Evolutionary conservation across 2,888 invertebrate species (phyloP), one percentile per base, ranked within the genome.

Genomic region (Drosophila maculinotata): DNA sequence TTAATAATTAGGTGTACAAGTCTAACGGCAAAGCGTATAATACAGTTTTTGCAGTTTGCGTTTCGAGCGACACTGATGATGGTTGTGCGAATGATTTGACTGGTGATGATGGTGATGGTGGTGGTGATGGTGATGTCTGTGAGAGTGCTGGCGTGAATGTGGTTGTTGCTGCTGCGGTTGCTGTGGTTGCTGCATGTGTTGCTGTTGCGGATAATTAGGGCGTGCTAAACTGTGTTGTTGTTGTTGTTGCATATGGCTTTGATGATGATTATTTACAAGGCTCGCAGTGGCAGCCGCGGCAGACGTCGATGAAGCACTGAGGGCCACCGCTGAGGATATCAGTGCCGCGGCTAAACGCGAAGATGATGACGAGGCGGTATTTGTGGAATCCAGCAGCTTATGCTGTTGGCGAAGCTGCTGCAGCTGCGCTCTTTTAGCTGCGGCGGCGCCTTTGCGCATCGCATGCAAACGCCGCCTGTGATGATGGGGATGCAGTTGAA

Each of bases 11-110:
- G 69, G 65, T 69, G 59, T 82, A 82, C 76, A 68, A 72, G 79
- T 84, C 88, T 90, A 91, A 86, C 91, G 90, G 83, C 91, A 91
- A 72, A 91, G 88, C 76, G 91, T 90, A 85, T 91, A 91, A 87
- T 91, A 91, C 87, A 91, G 88, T 88, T 91, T 91, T 81, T 91
- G 91, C 81, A 90, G 88, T 87, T 89, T 91, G 88, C 91, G 91
- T 89, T 90, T 91, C 77, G 89, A 82, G 76, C 89, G 88, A 87
- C 90, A 89, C 57, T 80, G 87, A 69, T 89, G 88, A 68, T 88
- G 87, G 54, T 86, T 75, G 68, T 82, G 84, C 42, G 76, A 70
- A 57, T 83, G 89, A 52, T 79, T 82, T 68, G 80, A 64, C 62
- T 89, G 83, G 56, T 85, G 78, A 33, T 76, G 67, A 60, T 85